Evolutionary conservation across 2,888 invertebrate genomes (phyloP).

Genomic region (Acholoe squamosa): DNA sequence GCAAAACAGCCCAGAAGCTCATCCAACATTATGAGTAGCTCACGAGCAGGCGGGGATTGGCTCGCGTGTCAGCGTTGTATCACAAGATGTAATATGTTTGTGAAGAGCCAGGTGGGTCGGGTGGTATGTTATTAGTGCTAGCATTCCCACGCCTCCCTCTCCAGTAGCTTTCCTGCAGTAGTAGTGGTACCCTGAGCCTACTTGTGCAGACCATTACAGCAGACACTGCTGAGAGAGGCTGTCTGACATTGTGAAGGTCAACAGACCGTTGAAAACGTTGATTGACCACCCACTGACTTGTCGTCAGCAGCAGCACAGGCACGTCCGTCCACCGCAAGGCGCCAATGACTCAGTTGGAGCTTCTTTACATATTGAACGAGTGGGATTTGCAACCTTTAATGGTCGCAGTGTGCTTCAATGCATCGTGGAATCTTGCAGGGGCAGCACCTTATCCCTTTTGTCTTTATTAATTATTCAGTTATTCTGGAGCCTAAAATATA

Average conservation of each 20-base stretch:
- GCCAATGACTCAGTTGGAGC: not conserved
- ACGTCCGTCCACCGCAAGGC: not conserved
- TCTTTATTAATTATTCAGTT: no score
- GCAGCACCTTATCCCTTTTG: no score
- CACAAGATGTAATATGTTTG: not conserved
- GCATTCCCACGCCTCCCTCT: no score
- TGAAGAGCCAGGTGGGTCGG: no score
- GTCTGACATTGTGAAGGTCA: constrained; percentile 21
- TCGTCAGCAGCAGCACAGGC: not conserved
- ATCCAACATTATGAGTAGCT: not conserved
- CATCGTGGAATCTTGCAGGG: no score
- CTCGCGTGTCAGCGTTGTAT: not conserved
- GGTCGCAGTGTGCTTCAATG: not conserved
- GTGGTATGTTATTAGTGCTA: no score
- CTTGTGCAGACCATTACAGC: no score
- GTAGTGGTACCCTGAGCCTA: no score
- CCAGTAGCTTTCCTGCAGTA: no score
- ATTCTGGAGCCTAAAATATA: no score
- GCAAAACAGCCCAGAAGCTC: not conserved
- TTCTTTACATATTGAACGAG: not conserved
- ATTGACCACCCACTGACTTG: constrained; percentile 8
- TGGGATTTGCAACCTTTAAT: no score
- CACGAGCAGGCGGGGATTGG: not conserved
- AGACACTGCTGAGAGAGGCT: not conserved
- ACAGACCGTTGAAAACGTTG: not conserved